Percentiles rank a stretch among this genome's conserved stretches.
Evolutionary conservation across 1,140 invertebrate genomes (phyloP).

Genomic region (Procambarus virginalis): DNA sequence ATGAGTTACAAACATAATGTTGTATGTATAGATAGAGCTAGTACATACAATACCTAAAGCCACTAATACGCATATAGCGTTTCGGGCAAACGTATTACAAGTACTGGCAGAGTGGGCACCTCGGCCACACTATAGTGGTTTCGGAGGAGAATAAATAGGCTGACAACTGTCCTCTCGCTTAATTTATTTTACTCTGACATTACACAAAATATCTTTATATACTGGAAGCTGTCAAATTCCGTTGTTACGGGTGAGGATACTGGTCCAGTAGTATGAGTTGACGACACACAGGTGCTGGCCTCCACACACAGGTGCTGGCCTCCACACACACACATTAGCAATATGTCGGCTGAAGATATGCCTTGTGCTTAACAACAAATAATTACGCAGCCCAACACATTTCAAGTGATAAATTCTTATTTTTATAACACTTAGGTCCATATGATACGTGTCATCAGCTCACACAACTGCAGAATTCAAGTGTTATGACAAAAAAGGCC

Average conservation of each 20-base stretch:
- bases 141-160: not conserved
- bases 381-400: not conserved
- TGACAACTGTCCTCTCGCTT: not conserved
- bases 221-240: slow-evolving; percentile 9
- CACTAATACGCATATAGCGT: no score
- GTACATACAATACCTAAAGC: no score
- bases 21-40: no score
- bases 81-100: no score
- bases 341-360: not conserved
- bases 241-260: not conserved
- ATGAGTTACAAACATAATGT: no score
- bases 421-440: not conserved
- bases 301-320: no score
- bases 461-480: not conserved
- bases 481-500: not conserved
- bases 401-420: not conserved
- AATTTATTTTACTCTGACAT: not conserved
- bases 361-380: not conserved
- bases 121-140: not conserved
- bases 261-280: not conserved
- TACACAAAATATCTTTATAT: slow-evolving; percentile 11
- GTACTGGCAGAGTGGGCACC: no score
- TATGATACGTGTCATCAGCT: not conserved
- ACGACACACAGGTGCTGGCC: not conserved
- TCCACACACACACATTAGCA: not conserved